Evolutionary conservation across 2,797 vertebrate species (phyloP), one percentile per base, ranked within the genome.

Genomic region (Remorina albescens): DNA sequence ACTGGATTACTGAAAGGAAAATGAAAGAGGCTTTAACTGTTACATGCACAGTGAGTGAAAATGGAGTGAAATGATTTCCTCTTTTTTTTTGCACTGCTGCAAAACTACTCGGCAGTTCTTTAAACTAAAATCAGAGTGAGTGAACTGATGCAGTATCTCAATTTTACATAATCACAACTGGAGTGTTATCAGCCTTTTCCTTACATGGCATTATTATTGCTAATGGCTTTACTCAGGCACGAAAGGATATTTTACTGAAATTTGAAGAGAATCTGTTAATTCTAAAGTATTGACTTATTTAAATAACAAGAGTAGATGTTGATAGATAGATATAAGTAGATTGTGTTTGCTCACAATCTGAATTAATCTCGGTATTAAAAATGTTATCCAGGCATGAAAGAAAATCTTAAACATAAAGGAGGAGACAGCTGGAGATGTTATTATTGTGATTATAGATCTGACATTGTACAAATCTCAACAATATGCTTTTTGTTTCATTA

Each of bases 1-100:
- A 92, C 82, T 1, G 82, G 91, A 92, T 92, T 89, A 85, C 85
- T 44, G 80, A 72, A 28, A 58, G 73, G 79, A 51, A 53, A 71
- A 15, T 47, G 68, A 85, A 87, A 86, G 83, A 86, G 86, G 84
- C 81, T 88, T 88, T 79, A 57, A 67, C 65, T 69, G 53, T 66
- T 69, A 46, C 57, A 54, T 28, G 57, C 76, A 56, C 67, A 56
- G 67, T 8, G 34, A n/a, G n/a, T n/a, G n/a, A n/a, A n/a, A n/a
- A n/a, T n/a, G 44, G 56, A 56, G 46, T 18, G 62, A 58, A 80
- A 79, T 76, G 51, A 74, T 86, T 77, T 54, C 50, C 23, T 55
- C 30, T 55, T 72, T 72, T 72, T 76, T 60, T 54, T 49, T 32
- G 50, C 8, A 12, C 47, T 25, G 70, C 19, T 1, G 69, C 13